A percentile compares a stretch with the other conserved stretches of the same genome.
phyloP scores from a whole-genome alignment of 2,888 invertebrate genomes.

The Iphiclides podalirius region DNA sequence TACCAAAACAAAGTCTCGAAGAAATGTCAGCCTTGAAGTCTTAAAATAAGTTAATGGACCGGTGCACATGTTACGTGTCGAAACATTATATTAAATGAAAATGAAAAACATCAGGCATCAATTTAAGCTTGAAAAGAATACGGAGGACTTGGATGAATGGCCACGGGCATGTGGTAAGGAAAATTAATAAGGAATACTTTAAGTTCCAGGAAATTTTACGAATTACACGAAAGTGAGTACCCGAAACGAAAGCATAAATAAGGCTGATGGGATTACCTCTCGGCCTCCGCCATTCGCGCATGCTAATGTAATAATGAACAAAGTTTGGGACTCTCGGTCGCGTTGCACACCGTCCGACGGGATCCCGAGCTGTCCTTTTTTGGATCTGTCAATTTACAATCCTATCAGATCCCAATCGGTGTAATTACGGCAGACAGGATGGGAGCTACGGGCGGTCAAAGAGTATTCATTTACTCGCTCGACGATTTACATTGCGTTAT shows the following conservation, averaged over 20 bases:
- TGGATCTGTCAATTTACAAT: constrained; percentile 50
- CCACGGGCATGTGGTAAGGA: too few species aligned
- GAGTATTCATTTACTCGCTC: constrained; percentile 26
- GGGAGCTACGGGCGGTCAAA: constrained; percentile 27
- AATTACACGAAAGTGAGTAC: not conserved
- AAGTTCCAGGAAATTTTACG: constrained; percentile 8
- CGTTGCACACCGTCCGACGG: constrained; percentile 26
- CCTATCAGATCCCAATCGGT: constrained; percentile 35
- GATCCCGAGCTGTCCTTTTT: constrained; percentile 41
- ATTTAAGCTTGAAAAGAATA: too few species aligned
- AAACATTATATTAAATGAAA: too few species aligned
- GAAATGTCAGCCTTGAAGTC: too few species aligned
- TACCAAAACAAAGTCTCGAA: too few species aligned
- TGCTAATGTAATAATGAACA: constrained; percentile 54
- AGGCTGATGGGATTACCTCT: constrained; percentile 1
- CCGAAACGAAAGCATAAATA: constrained; percentile 23
- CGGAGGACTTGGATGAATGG: too few species aligned
- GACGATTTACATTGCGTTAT: constrained; percentile 20
- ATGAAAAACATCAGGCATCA: too few species aligned
- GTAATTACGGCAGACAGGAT: constrained; percentile 39
- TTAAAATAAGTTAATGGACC: too few species aligned
- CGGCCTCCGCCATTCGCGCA: constrained; percentile 28
- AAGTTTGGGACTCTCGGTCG: constrained; percentile 45
- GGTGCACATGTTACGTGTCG: too few species aligned
- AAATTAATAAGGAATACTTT: too few species aligned